Percentiles rank a stretch among this genome's conserved stretches.
Conservation (phyloP, 2,888 invertebrate species). For the Rhimphoctona megacephalus region DNA sequence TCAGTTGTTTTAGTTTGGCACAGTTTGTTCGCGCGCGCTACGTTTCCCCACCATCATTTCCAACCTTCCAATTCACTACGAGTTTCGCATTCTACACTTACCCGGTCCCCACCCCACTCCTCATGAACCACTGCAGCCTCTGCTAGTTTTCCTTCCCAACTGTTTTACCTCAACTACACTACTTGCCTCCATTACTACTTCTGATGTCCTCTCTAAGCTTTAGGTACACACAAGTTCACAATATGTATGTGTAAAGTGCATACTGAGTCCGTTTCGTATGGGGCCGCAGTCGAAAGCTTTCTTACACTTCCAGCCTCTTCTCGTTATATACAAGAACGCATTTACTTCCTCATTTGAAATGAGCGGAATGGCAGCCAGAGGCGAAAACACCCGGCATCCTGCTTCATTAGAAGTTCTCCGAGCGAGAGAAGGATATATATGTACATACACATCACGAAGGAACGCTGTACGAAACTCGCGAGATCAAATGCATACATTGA, state of each 20-base stretch:
- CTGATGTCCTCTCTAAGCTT: constrained; percentile 3
- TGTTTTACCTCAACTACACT: constrained; percentile 27
- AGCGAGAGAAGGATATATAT: neutral
- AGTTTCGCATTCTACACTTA: constrained; percentile 61
- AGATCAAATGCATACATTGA: neutral
- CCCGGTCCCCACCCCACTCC: constrained; percentile 12
- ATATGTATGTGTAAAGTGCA: constrained; percentile 1
- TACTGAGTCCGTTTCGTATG: constrained; percentile 30
- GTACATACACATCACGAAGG: neutral
- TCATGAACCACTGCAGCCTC: constrained; percentile 30
- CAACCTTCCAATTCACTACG: constrained; percentile 3
- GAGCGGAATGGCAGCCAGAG: constrained; percentile 20
- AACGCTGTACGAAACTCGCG: constrained; percentile 2
- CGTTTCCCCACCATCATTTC: neutral
- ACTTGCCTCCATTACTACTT: constrained; percentile 23
- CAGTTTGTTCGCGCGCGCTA: constrained; percentile 54
- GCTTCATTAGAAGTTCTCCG: constrained; percentile 41
- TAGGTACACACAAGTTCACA: neutral
- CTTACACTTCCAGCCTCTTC: constrained; percentile 18
- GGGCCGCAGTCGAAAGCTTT: constrained; percentile 12
- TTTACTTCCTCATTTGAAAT: constrained; percentile 17
- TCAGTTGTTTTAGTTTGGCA: constrained; percentile 71
- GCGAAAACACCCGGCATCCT: constrained; percentile 30
- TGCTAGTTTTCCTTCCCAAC: constrained; percentile 32
- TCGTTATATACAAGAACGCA: constrained; percentile 1